Evolutionary conservation across 2,888 invertebrate genomes (phyloP).

Genomic region (Euplagia quadripunctaria): DNA sequence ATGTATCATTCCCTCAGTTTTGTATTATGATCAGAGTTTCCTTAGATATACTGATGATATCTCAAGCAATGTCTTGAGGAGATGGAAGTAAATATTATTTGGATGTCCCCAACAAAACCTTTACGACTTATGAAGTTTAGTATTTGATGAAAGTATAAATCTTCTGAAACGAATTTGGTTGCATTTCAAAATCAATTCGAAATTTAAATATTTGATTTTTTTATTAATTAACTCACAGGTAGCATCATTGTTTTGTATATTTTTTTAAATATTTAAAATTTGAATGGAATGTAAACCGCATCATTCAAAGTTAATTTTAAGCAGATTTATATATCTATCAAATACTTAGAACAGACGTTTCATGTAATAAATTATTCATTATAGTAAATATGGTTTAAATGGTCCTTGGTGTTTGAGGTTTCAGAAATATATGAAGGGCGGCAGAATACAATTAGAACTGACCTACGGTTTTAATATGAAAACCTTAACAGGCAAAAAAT

Average conservation of each 20-base stretch:
- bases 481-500: background rate
- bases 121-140: background rate
- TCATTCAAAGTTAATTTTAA: background rate
- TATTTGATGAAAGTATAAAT: background rate
- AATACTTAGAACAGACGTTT: background rate
- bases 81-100: background rate
- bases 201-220: background rate
- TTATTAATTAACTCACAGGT: background rate
- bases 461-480: background rate
- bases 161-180: background rate
- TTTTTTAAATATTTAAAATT: background rate
- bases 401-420: background rate
- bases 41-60: background rate
- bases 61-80: background rate
- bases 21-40: background rate
- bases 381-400: background rate
- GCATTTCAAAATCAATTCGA: background rate
- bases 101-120: background rate
- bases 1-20: slow-evolving; percentile 16
- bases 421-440: background rate
- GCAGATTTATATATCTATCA: background rate
- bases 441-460: slow-evolving; percentile 1
- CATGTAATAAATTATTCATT: background rate
- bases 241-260: background rate
- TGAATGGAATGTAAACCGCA: too few species aligned